These are phyloP conservation scores for Leucophenga varia DNA, from an alignment of 1,140 invertebrate species.

Conservation along the genomic window DNA sequence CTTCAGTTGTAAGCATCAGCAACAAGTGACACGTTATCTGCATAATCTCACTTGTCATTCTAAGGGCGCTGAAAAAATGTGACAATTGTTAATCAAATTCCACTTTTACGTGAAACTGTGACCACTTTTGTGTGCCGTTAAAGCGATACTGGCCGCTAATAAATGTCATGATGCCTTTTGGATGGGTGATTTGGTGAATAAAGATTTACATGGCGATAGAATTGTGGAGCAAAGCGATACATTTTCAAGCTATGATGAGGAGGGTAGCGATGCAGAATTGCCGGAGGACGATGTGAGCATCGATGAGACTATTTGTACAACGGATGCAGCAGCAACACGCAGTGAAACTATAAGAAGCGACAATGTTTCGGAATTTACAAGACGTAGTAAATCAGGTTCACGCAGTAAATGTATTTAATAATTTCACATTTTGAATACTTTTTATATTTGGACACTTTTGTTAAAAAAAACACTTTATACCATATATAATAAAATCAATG, in stretches of 20 bases:
- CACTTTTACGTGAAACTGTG: slow-evolving; percentile 71
- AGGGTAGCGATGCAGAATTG: slow-evolving; percentile 47
- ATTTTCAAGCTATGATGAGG: slow-evolving; percentile 19
- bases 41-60: slow-evolving; percentile 81
- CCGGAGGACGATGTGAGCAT: slow-evolving; percentile 44
- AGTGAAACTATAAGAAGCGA: slow-evolving; percentile 10
- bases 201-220: slow-evolving; percentile 76
- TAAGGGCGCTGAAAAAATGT: slow-evolving; percentile 72
- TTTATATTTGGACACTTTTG: no score
- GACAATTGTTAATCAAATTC: slow-evolving; percentile 75
- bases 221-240: slow-evolving; percentile 61
- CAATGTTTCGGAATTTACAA: slow-evolving; percentile 19
- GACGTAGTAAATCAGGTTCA: slow-evolving; percentile 41
- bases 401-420: slow-evolving; percentile 50
- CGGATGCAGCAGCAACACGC: slow-evolving; percentile 16
- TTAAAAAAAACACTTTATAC: no score
- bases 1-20: slow-evolving; percentile 64
- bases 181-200: slow-evolving; percentile 86
- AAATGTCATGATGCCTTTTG: slow-evolving; percentile 81
- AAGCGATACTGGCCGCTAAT: slow-evolving; percentile 78
- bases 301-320: slow-evolving; percentile 45
- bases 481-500: no score
- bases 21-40: slow-evolving; percentile 73
- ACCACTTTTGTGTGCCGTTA: slow-evolving; percentile 83
- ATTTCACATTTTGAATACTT: no score